phyloP scores from a whole-genome alignment of 1,140 invertebrate species.

The Scaptomyza graminum region DNA sequence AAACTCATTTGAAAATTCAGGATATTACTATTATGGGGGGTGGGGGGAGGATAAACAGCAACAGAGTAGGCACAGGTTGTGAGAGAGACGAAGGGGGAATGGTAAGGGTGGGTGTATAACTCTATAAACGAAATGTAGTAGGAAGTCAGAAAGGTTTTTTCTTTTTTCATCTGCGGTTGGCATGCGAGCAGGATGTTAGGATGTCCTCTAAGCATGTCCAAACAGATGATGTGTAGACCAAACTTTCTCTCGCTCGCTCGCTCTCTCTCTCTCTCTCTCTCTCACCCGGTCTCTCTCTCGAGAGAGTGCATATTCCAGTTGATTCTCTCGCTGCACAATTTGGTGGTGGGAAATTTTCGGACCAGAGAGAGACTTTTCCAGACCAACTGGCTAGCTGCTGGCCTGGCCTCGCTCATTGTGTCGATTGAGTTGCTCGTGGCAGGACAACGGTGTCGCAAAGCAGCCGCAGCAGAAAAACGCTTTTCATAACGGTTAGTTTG shows the following conservation, averaged over 20 bases:
- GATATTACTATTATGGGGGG: constrained; percentile 65
- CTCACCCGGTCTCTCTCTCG: not conserved
- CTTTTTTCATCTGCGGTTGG: constrained; percentile 69
- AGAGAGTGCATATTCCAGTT: not conserved
- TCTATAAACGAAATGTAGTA: constrained; percentile 58
- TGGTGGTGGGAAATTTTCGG: constrained; percentile 71
- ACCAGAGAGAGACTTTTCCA: constrained; percentile 81
- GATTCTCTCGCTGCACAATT: constrained; percentile 37
- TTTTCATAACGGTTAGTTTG: too few relatives aligned
- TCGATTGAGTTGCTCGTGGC: constrained; percentile 83
- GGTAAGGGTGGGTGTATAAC: too few relatives aligned
- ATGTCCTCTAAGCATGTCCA: constrained; percentile 29
- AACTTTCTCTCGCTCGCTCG: constrained; percentile 1
- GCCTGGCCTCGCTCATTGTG: constrained; percentile 71
- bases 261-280: constrained; percentile 8
- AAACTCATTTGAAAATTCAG: constrained; percentile 76
- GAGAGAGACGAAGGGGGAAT: too few relatives aligned
- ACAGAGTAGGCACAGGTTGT: constrained; percentile 3
- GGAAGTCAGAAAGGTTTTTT: constrained; percentile 78
- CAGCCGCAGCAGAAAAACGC: not conserved
- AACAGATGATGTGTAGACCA: constrained; percentile 66
- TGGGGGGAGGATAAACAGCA: constrained; percentile 33
- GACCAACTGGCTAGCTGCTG: constrained; percentile 29
- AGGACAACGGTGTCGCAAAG: constrained; percentile 70
- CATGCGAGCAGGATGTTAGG: constrained; percentile 17